Base-by-base conservation (phyloP, 2,797 vertebrate species). In the Enteromius mattozi region DNA sequence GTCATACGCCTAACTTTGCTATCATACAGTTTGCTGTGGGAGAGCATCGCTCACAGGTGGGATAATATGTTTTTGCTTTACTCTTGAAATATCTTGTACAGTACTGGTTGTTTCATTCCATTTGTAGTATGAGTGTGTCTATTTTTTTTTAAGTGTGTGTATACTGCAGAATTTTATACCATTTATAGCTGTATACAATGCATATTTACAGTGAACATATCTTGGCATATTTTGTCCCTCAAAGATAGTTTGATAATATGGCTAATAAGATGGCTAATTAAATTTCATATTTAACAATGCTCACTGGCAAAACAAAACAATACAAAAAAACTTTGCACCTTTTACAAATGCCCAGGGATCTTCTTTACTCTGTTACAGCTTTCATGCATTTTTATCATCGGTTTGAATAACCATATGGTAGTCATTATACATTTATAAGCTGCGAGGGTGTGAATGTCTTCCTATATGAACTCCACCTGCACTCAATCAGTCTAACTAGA, bases 21-120 rank as follows among this genome's bases (percentile, higher is more conserved):
- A 94, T 99, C 83, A 97, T 99, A 81, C 98, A 99, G 91, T 99
- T 99, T 88, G 97, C 98, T 0, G 97, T 99, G 0, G 98, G 98
- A 86, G 97, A 99, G 90, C 97, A 98, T 88, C 96, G 97, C 86
- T 95, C 98, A 59, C 98, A 99, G 98, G 98, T 99, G 94, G 95
- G 92, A 56, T 85, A 24, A 61, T 37, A 56, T 16, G 12, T 63
- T 51, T 47, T 70, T 42, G 24, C 59, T 80, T 40, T 42, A n/a
- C 63, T 49, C 33, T 56, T 83, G 54, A 65, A 16, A 66, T 66
- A 19, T 35, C 9, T 56, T 10, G 17, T 56, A 51, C 30, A 59
- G 33, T 35, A 14, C 33, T n/a, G 7, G 6, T 59, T 76, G 21
- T 59, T 40, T 76, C n/a, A 40, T 77, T 2, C 35, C 9, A 13